Evolutionary conservation across 2,113 vertebrate species (phyloP).

Genomic region (Zingel zingel): DNA sequence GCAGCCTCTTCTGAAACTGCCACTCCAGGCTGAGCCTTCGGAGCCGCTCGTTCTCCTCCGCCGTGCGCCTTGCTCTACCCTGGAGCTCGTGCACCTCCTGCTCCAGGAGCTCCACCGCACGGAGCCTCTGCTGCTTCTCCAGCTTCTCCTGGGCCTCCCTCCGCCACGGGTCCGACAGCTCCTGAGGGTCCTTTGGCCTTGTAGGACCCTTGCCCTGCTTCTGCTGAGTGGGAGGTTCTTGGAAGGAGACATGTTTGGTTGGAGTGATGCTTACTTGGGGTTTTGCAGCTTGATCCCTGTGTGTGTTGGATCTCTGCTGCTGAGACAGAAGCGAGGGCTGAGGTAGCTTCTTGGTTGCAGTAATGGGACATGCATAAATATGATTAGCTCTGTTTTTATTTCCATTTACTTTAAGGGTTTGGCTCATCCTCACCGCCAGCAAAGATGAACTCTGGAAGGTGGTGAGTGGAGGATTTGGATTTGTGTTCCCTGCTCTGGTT

Average conservation of each 20-base stretch:
- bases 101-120: slow-evolving; percentile 86
- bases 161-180: slow-evolving; percentile 88
- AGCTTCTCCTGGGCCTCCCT: slow-evolving; percentile 89
- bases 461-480: slow-evolving; percentile 71
- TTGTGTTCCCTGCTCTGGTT: slow-evolving; percentile 74
- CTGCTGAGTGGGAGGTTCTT: slow-evolving; percentile 85
- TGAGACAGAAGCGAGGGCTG: slow-evolving; percentile 58
- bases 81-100: slow-evolving; percentile 90
- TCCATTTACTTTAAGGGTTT: slow-evolving; percentile 5
- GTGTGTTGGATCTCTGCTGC: slow-evolving; percentile 63
- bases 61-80: slow-evolving; percentile 83
- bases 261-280: slow-evolving; percentile 76
- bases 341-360: slow-evolving; percentile 68
- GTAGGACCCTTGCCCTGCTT: slow-evolving; percentile 76
- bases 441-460: slow-evolving; percentile 60
- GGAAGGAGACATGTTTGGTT: slow-evolving; percentile 90
- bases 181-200: slow-evolving; percentile 81
- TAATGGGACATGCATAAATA: slow-evolving; percentile 37
- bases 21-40: slow-evolving; percentile 91
- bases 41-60: slow-evolving; percentile 88
- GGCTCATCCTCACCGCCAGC: slow-evolving; percentile 9
- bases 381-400: not conserved
- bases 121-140: slow-evolving; percentile 87
- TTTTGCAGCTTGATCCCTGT: slow-evolving; percentile 71
- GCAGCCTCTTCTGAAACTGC: slow-evolving; percentile 93